phyloP scores from a whole-genome alignment of 2,888 invertebrate species.

The Morinoia aosen region DNA sequence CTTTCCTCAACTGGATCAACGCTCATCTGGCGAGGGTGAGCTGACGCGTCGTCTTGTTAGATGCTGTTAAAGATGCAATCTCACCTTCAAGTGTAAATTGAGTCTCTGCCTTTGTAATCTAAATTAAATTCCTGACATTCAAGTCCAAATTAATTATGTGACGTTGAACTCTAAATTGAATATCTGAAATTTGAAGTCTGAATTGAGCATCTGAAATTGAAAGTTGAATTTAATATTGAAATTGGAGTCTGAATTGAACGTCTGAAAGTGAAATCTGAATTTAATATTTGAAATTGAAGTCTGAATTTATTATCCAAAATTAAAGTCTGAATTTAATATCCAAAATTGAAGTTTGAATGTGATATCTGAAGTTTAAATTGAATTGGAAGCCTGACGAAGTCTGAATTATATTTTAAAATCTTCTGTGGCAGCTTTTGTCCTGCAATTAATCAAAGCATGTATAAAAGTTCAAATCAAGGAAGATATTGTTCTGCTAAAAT shows the following conservation, averaged over 20 bases:
- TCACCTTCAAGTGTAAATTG: not conserved
- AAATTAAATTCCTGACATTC: no score
- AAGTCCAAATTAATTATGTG: no score
- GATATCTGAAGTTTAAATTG: not conserved
- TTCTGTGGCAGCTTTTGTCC: not conserved
- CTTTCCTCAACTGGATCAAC: slow-evolving; percentile 99
- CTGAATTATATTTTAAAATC: not conserved
- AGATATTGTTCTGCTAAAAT: not conserved
- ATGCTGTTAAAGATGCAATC: not conserved
- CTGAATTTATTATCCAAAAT: no score
- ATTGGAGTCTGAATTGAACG: no score
- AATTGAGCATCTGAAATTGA: not conserved
- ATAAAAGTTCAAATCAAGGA: not conserved
- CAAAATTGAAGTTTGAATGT: not conserved
- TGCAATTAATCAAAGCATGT: not conserved
- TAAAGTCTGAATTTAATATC: no score
- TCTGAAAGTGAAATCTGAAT: no score
- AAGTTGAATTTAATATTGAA: not conserved
- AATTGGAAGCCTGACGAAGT: no score
- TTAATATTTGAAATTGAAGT: no score
- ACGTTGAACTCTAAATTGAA: no score
- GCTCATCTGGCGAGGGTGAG: slow-evolving; percentile 94
- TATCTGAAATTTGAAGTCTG: no score
- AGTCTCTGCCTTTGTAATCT: not conserved
- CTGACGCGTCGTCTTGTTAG: not conserved